Percentiles rank a stretch among this genome's conserved stretches.
Conservation (phyloP, 2,888 invertebrate species). For the Pachymerium ferrugineum region DNA sequence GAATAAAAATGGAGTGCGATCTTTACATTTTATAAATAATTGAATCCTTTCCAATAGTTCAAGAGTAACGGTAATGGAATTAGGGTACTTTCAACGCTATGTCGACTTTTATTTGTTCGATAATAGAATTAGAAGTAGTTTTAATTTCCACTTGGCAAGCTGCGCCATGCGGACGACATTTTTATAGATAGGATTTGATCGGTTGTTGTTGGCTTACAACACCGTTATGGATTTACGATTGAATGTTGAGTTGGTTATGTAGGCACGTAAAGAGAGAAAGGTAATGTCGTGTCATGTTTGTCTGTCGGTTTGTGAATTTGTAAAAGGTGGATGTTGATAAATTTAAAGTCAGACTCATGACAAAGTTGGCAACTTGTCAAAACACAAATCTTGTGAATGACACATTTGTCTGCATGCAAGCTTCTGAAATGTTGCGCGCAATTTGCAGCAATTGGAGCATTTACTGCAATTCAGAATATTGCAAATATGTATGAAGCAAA, state of each 20-base stretch:
- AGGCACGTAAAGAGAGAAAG: background rate
- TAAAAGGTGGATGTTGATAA: slow-evolving; percentile 21
- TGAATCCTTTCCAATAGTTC: too few species aligned
- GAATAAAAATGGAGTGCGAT: too few species aligned
- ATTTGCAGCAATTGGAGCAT: background rate
- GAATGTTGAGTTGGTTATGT: background rate
- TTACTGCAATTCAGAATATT: background rate
- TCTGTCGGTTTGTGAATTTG: slow-evolving; percentile 17
- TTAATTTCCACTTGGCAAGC: too few species aligned
- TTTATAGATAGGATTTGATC: background rate
- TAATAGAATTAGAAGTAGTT: background rate
- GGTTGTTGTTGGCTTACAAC: background rate
- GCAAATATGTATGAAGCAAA: background rate
- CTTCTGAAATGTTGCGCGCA: background rate
- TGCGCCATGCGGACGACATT: too few species aligned
- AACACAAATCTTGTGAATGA: slow-evolving; percentile 15
- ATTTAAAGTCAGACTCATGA: slow-evolving; percentile 5
- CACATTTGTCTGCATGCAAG: slow-evolving; percentile 12
- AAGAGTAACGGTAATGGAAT: slow-evolving; percentile 5
- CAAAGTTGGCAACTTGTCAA: slow-evolving; percentile 9
- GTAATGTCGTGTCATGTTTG: slow-evolving; percentile 11
- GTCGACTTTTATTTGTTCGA: background rate
- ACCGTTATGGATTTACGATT: background rate
- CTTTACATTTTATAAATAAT: too few species aligned
- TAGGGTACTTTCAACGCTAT: background rate